These are phyloP conservation scores for Metacarcinus magister DNA, from an alignment of 2,888 invertebrate genomes.

Conservation along the genomic window DNA sequence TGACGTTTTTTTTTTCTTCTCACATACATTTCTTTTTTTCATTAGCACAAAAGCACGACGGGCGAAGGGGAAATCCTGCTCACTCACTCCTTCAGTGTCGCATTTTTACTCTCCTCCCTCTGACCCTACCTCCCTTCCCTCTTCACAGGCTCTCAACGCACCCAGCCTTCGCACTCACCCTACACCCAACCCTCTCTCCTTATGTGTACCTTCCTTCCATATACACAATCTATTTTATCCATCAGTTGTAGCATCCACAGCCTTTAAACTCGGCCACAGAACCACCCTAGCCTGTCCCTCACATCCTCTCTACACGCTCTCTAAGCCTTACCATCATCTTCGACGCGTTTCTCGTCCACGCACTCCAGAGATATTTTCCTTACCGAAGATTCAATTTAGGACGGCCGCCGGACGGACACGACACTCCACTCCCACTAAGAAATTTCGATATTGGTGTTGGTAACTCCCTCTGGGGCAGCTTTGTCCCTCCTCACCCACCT, in stretches of 20 bases:
- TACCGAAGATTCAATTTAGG: constrained; percentile 41
- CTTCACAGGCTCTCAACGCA: background rate
- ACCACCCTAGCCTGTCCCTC: background rate
- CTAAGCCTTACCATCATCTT: background rate
- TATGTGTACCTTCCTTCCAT: background rate
- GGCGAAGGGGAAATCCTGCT: background rate
- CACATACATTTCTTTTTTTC: background rate
- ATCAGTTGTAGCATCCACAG: background rate
- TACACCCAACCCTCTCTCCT: background rate
- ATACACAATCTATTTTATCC: background rate
- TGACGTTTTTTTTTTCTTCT: background rate
- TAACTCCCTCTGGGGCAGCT: background rate
- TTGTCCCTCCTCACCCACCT: background rate
- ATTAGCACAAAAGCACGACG: background rate
- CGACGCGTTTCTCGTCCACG: background rate
- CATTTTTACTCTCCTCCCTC: background rate
- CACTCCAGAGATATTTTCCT: constrained; percentile 18
- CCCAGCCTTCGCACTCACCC: background rate
- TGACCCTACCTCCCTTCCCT: background rate
- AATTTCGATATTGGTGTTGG: constrained; percentile 44
- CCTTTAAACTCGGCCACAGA: background rate
- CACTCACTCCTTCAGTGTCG: background rate
- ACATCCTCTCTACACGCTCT: background rate
- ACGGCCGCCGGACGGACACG: constrained; percentile 34
- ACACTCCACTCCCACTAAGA: constrained; percentile 41